A percentile compares a stretch with the other conserved stretches of the same genome.
Conservation (phyloP, 2,888 invertebrate genomes). For the Rhagophthalmus giganteus region DNA sequence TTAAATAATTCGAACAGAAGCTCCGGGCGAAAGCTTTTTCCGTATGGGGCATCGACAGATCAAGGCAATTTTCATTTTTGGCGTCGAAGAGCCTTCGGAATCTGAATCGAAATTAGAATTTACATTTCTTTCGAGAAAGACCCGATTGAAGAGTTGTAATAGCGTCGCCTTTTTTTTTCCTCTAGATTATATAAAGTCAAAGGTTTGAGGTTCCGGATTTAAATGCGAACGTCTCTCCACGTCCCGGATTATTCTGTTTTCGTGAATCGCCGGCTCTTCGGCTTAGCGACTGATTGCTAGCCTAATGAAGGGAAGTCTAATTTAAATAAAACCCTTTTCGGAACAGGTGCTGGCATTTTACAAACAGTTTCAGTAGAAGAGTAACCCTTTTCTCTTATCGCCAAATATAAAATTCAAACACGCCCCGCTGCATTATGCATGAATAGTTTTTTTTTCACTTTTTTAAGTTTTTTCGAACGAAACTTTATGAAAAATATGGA, state of each 20-base stretch:
- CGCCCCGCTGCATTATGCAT: slow-evolving; percentile 19
- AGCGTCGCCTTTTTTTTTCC: no score
- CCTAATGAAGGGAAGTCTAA: slow-evolving; percentile 35
- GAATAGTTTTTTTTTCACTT: slow-evolving; percentile 19
- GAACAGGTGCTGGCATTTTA: slow-evolving; percentile 32
- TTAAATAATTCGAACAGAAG: slow-evolving; percentile 8
- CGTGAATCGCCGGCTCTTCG: slow-evolving; percentile 28
- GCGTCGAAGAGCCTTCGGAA: not conserved
- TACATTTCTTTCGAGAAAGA: not conserved
- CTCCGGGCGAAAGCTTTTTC: slow-evolving; percentile 1
- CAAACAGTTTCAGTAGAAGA: slow-evolving; percentile 24
- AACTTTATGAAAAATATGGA: slow-evolving; percentile 20
- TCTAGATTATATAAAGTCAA: slow-evolving; percentile 18
- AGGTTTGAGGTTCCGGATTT: slow-evolving; percentile 23
- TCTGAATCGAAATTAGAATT: not conserved
- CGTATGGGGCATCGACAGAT: not conserved
- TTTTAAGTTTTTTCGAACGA: slow-evolving; percentile 19
- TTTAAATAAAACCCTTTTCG: slow-evolving; percentile 34
- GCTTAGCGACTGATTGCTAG: slow-evolving; percentile 35
- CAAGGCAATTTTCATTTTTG: not conserved
- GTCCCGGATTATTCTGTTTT: slow-evolving; percentile 30
- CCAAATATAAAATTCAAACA: slow-evolving; percentile 27
- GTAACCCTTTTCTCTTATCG: slow-evolving; percentile 18
- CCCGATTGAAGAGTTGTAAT: no score
- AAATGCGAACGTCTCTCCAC: slow-evolving; percentile 25